Evolutionary conservation across 2,888 invertebrate genomes (phyloP).

Genomic region (Boloria euphrosyne): DNA sequence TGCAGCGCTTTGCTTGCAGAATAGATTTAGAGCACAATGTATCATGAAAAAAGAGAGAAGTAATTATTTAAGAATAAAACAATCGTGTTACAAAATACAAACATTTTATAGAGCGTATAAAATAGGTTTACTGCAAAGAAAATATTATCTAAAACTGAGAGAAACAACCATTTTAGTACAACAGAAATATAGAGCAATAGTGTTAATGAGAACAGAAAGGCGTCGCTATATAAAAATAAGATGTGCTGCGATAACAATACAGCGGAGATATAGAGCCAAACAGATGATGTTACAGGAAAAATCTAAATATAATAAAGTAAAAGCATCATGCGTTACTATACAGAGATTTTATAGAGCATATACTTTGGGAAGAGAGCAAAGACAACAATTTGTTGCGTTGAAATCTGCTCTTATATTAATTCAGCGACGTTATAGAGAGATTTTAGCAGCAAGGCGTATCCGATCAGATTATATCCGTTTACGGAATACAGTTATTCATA

Average conservation of each 20-base stretch:
- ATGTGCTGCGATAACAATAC: constrained; percentile 50
- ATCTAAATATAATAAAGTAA: constrained; percentile 55
- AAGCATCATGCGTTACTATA: constrained; percentile 62
- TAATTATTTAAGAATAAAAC: constrained; percentile 59
- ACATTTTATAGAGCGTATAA: constrained; percentile 58
- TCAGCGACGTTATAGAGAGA: constrained; percentile 65
- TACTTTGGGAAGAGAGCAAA: constrained; percentile 51
- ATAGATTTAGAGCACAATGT: constrained; percentile 61
- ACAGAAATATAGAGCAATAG: constrained; percentile 56
- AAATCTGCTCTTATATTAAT: constrained; percentile 60
- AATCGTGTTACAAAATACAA: constrained; percentile 68
- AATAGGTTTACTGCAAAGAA: constrained; percentile 52
- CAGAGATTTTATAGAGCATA: constrained; percentile 66
- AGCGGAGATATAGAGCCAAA: constrained; percentile 66
- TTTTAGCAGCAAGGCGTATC: constrained; percentile 48
- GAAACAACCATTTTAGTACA: constrained; percentile 54
- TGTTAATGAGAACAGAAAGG: constrained; percentile 55
- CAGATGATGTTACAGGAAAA: constrained; percentile 59
- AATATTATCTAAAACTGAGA: constrained; percentile 57
- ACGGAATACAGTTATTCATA: constrained; percentile 50
- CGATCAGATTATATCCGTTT: constrained; percentile 53
- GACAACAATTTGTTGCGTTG: constrained; percentile 51
- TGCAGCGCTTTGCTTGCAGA: constrained; percentile 52
- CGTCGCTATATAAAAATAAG: constrained; percentile 50
- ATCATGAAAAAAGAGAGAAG: constrained; percentile 59